Conservation (phyloP, 2,113 vertebrate species). For the Meriones unguiculatus region DNA sequence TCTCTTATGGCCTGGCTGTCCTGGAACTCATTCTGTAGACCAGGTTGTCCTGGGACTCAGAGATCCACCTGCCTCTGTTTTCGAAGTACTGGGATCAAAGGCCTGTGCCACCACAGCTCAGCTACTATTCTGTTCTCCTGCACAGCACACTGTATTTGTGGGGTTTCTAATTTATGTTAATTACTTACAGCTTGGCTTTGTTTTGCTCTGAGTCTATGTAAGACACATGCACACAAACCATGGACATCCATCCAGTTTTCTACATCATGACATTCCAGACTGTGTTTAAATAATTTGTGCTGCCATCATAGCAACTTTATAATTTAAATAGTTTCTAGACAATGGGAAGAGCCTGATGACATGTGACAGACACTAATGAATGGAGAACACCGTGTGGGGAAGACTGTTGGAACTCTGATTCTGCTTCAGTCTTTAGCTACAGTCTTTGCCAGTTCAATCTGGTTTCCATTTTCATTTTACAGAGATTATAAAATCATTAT, state of each 20-base stretch:
- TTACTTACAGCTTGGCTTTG: slow-evolving; percentile 48
- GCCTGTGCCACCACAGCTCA: fast-evolving
- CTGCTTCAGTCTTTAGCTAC: slow-evolving; percentile 84
- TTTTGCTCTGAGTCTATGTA: slow-evolving; percentile 56
- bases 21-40: background rate
- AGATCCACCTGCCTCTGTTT: background rate
- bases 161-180: slow-evolving; percentile 52
- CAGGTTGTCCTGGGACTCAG: background rate
- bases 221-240: slow-evolving; percentile 16
- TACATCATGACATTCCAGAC: slow-evolving; percentile 82
- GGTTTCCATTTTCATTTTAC: slow-evolving; percentile 84
- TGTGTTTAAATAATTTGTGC: slow-evolving; percentile 83
- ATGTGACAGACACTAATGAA: slow-evolving; percentile 85
- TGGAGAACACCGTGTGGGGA: slow-evolving; percentile 81
- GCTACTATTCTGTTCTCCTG: slow-evolving; percentile 16
- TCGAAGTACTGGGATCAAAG: background rate
- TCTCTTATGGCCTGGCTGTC: background rate
- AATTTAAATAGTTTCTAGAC: slow-evolving; percentile 87
- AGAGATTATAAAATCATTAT: slow-evolving; percentile 84
- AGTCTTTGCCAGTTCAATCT: slow-evolving; percentile 84
- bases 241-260: slow-evolving; percentile 75
- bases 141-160: background rate
- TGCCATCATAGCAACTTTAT: slow-evolving; percentile 85
- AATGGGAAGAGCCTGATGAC: slow-evolving; percentile 83
- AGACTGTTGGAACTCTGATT: slow-evolving; percentile 82